phyloP scores from a whole-genome alignment of 2,888 invertebrate genomes.

The Calliopum simillimum region DNA sequence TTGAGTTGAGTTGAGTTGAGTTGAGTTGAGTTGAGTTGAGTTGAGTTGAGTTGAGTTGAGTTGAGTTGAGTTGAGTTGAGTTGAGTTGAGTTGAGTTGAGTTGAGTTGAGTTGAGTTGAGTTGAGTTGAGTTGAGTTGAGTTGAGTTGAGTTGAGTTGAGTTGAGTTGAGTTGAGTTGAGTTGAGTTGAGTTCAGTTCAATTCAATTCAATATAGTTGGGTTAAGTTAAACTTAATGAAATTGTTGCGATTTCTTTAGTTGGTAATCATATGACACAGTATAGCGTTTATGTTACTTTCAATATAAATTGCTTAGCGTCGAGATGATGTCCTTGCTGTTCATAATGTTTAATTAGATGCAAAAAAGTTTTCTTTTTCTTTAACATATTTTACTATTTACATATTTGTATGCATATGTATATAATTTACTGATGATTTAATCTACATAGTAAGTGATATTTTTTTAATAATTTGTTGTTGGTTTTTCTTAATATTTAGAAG shows the following conservation, averaged over 20 bases:
- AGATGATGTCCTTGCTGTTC: constrained; percentile 5
- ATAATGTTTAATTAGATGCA: constrained; percentile 31
- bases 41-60: too few relatives aligned
- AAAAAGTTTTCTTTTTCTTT: constrained; percentile 19
- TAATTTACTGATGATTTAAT: constrained; percentile 25
- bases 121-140: too few relatives aligned
- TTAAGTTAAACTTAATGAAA: too few relatives aligned
- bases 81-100: too few relatives aligned
- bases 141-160: too few relatives aligned
- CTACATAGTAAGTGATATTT: constrained; percentile 5
- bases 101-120: too few relatives aligned
- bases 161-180: too few relatives aligned
- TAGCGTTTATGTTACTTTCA: not conserved
- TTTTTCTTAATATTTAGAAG: not conserved
- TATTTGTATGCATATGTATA: not conserved
- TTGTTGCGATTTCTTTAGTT: not conserved
- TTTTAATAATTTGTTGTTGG: constrained; percentile 9
- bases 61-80: too few relatives aligned
- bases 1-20: too few relatives aligned
- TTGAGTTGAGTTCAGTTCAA: too few relatives aligned
- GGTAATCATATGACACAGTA: constrained; percentile 6
- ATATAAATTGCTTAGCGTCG: constrained; percentile 26
- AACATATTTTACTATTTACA: not conserved
- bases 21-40: too few relatives aligned
- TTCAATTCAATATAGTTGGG: too few relatives aligned